Base-by-base conservation (phyloP, 2,888 invertebrate species). In the Tubulanus polymorphus region DNA sequence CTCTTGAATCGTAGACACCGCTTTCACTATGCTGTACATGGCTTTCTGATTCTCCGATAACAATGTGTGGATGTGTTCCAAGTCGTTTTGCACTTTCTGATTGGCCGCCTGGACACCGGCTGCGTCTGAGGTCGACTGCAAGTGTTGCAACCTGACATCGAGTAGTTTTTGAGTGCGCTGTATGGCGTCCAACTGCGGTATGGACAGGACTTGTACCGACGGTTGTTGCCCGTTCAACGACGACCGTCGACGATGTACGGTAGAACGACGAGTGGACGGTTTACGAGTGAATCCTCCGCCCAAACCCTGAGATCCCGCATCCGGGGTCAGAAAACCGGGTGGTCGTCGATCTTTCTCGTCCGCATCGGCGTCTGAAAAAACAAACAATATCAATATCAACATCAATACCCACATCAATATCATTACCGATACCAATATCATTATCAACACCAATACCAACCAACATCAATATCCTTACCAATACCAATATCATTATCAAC, bases 21-120 rank as follows among this genome's bases (percentile, higher is more conserved):
- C 78, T 30, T 74, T 73, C 18, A 79, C 74, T 20, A 79, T 72
- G 52, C 76, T 76, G 51, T 68, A 70, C 62, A 78, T 64, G 6
- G 77, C 78, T 59, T 79, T 78, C 56, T 78, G 77, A 61, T 78
- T 79, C 62, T 78, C 78, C 1, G 73, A 71, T 74, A 79, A 76
- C 37, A 78, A 67, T 3, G 70, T 65, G 10, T 78, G 64, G 27
- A 78, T 67, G 62, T 78, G 78, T 45, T 78, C 77, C 1, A 79
- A 71, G 55, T 79, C 76, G 61, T 77, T 75, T 37, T 72, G 71
- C 51, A 74, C 71, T 48, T 71, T 65, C 53, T 75, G 70, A 54
- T 77, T 76, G 56, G 76, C 76, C 46, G 73, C 72, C 23, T 41
- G 41, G 15, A 20, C 18, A 5, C 41, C 41, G 41, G 41, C 41